A percentile compares a stretch with the other conserved stretches of the same genome.
These are phyloP conservation scores for Tetranychus urticae DNA, from an alignment of 1,140 invertebrate species.

Conservation along the genomic window DNA sequence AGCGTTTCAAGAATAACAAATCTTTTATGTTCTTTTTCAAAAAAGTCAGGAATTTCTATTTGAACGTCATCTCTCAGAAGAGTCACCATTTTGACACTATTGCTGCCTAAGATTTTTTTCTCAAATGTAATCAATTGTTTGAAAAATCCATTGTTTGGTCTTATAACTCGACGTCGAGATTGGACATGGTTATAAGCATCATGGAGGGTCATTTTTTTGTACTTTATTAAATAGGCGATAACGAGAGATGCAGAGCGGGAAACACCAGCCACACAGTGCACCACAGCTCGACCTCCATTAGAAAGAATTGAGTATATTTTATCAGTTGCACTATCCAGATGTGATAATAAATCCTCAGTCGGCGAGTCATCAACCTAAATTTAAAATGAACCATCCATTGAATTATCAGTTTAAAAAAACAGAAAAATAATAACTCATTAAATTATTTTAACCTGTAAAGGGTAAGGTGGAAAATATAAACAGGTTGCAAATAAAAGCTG, in stretches of 20 bases:
- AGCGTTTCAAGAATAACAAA: background rate
- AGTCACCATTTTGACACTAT: constrained; percentile 2
- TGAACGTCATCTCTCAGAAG: background rate
- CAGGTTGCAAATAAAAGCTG: too few species aligned
- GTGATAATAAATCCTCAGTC: background rate
- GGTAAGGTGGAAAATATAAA: background rate
- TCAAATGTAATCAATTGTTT: constrained; percentile 19
- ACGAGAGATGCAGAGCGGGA: constrained; percentile 58
- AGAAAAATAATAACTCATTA: background rate
- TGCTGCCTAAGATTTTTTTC: background rate
- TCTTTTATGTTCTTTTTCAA: background rate
- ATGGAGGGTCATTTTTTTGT: constrained; percentile 41
- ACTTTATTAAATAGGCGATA: constrained; percentile 67
- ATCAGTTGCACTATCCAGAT: constrained; percentile 5
- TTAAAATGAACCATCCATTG: background rate
- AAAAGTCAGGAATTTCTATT: constrained; percentile 6
- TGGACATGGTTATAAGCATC: constrained; percentile 31
- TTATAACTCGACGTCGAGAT: background rate
- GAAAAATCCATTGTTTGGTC: constrained; percentile 8
- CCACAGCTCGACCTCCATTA: constrained; percentile 22
- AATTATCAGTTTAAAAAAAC: background rate
- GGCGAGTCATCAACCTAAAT: constrained; percentile 1
- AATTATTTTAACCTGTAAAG: background rate
- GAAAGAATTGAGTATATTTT: background rate
- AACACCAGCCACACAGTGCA: constrained; percentile 73